Evolutionary conservation across 1,140 invertebrate genomes (phyloP), one percentile per base, ranked within the genome.

Genomic region (Acromyrmex charruanus): DNA sequence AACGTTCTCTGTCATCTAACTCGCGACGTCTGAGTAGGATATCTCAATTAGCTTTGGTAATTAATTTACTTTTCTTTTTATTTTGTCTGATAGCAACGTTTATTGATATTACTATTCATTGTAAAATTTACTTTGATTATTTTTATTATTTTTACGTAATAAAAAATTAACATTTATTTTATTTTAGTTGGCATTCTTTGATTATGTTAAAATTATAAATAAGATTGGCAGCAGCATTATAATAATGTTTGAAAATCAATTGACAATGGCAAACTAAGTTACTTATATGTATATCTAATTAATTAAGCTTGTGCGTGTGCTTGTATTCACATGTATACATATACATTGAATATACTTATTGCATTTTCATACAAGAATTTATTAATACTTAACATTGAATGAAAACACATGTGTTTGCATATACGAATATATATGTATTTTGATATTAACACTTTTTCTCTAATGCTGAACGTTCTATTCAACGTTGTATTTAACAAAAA

Each of bases 1-100:
- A 98, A 96, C 96, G 96, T 94, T 97, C 97, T 92, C 96, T 98
- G 87, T 97, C 97, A 85, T 96, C 96, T 92, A 96, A 97, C 95
- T 97, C 97, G 94, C 96, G 97, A 93, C 96, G 97, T 96, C 97
- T 98, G 95, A 98, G 97, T 96, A 96, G 97, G 95, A 98, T 98
- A 96, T 97, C 97, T 94, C 96, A 98, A 95, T 96, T 98, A 95
- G 97, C 97, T 95, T 95, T 97, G 97, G 97, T 97, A 97, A 97
- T 68, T 68, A 21, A 31, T 95, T 93, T 91, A 88, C 88, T 90
- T 91, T 92, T 90, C 12, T 89, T 87, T 92, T 92, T 85, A 86
- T 88, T 91, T 91, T 91, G 88, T 44, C 35, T 35, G 7, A 1
- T 68, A 66, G 35, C 10, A 44, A 68, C n/a, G 35, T 68, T 68